Percentiles rank a stretch among this genome's conserved stretches.
These are phyloP conservation scores for Onthophagus taurus DNA, from an alignment of 1,140 invertebrate species.

Conservation along the genomic window DNA sequence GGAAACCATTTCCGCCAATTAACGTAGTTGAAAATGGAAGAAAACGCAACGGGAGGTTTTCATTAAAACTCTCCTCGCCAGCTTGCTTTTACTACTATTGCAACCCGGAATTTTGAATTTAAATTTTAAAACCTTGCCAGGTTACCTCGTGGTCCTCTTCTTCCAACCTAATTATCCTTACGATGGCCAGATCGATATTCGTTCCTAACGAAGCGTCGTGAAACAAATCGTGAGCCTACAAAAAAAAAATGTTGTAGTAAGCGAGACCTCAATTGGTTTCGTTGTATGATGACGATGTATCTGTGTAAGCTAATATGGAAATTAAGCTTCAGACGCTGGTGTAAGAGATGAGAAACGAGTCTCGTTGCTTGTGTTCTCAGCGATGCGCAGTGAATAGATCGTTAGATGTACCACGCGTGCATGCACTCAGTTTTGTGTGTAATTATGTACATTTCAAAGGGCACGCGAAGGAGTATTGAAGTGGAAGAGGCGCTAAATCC, in stretches of 20 bases:
- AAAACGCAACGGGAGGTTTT: no score
- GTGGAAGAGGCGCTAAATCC: no score
- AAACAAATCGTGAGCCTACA: conserved; percentile 43
- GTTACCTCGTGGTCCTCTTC: conserved; percentile 41
- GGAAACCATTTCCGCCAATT: not conserved
- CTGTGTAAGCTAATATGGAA: not conserved
- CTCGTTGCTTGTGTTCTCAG: no score
- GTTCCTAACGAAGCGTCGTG: conserved; percentile 50
- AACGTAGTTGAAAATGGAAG: not conserved
- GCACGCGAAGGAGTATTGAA: no score
- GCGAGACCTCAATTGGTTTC: no score
- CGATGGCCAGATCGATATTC: conserved; percentile 49
- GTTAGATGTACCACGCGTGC: no score
- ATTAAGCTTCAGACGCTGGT: not conserved
- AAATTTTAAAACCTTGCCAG: conserved; percentile 7
- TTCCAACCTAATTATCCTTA: conserved; percentile 46
- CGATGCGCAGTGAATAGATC: no score
- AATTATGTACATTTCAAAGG: no score
- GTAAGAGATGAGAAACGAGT: not conserved
- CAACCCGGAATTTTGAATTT: not conserved
- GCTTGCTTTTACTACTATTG: no score
- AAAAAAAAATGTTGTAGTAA: not conserved
- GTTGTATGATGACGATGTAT: not conserved
- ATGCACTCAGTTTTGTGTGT: no score
- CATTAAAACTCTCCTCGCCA: no score